Conservation (phyloP, 2,113 vertebrate genomes). For the Capricornis sumatraensis region DNA sequence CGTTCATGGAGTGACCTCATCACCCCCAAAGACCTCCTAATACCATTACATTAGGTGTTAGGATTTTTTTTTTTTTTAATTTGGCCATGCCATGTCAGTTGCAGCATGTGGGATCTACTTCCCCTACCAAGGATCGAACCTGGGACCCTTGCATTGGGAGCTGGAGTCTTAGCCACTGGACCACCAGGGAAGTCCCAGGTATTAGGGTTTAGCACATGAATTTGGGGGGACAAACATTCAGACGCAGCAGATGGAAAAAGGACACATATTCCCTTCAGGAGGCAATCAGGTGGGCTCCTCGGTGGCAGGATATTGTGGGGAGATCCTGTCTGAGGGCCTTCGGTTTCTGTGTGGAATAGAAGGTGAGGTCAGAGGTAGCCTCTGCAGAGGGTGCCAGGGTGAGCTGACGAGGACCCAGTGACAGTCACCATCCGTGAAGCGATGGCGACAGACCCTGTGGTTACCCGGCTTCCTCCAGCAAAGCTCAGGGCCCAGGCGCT, state of each 20-base stretch:
- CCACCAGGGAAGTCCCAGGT: background rate
- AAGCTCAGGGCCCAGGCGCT: background rate
- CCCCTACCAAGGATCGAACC: background rate
- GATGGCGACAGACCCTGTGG: background rate
- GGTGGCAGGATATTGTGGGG: background rate
- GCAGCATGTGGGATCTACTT: background rate
- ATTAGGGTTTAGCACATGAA: background rate
- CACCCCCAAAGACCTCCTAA: background rate
- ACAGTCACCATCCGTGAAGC: background rate
- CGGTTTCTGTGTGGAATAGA: background rate
- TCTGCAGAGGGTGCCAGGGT: background rate
- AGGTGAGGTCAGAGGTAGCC: background rate
- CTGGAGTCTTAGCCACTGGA: background rate
- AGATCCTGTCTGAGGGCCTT: background rate
- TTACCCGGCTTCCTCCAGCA: background rate
- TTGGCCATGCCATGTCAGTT: background rate
- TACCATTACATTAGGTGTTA: background rate
- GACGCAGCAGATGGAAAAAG: background rate
- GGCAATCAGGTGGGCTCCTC: background rate
- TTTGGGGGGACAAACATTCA: background rate
- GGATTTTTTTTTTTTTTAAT: background rate
- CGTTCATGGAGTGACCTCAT: background rate
- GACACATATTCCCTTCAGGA: background rate
- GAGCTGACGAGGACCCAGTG: background rate
- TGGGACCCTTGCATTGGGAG: background rate